These are phyloP conservation scores for Phoxinus dragarum DNA, from an alignment of 2,797 vertebrate species.

Conservation along the genomic window DNA sequence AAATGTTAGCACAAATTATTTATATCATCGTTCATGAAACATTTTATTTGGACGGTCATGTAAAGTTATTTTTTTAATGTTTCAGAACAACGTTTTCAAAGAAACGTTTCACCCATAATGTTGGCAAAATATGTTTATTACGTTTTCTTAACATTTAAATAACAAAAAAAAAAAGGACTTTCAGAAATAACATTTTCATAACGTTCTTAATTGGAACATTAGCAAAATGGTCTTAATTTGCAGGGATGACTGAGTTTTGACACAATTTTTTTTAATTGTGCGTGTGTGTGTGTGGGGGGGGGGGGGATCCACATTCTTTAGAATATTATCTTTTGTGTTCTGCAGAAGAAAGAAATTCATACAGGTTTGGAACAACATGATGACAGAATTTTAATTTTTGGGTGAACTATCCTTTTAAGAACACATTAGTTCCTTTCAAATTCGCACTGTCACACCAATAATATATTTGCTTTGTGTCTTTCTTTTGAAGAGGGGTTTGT, in stretches of 20 bases:
- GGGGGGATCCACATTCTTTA: not conserved
- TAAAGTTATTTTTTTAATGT: not conserved
- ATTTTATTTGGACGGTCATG: not conserved
- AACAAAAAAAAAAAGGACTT: no score
- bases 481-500: not conserved
- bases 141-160: no score
- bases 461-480: slow-evolving; percentile 11
- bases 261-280: no score
- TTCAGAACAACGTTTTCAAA: not conserved
- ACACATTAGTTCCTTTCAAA: not conserved
- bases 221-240: no score
- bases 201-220: no score
- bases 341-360: not conserved
- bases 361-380: not conserved
- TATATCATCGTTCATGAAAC: not conserved
- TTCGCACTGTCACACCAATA: not conserved
- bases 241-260: no score
- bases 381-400: not conserved
- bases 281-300: no score
- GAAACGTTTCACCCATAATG: not conserved
- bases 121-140: not conserved
- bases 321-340: not conserved
- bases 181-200: no score
- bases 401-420: no score
- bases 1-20: not conserved